Evolutionary conservation across 2,797 vertebrate species (phyloP).

Genomic region (Hippopotamyrus pictus): DNA sequence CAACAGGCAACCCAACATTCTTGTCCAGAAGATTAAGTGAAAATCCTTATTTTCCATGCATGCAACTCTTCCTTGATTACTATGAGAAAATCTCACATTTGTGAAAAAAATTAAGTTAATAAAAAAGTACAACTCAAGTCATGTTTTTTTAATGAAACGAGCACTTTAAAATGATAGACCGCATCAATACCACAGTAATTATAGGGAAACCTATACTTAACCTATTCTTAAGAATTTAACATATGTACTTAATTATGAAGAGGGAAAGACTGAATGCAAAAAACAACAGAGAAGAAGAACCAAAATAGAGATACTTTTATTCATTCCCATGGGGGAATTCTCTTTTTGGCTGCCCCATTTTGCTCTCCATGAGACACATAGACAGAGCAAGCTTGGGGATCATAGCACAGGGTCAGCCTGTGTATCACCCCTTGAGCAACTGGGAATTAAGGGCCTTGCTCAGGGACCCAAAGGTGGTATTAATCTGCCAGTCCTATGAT

Average conservation of each 20-base stretch:
- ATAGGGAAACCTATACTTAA: background rate
- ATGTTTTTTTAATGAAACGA: background rate
- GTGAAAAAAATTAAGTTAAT: slow-evolving; percentile 58
- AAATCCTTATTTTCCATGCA: slow-evolving; percentile 46
- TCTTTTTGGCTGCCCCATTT: background rate
- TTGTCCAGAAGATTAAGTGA: slow-evolving; percentile 51
- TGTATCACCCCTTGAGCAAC: background rate
- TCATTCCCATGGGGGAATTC: background rate
- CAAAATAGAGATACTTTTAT: background rate
- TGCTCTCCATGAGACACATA: background rate
- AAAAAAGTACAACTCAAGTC: slow-evolving; percentile 33
- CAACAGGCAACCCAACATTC: slow-evolving; percentile 44
- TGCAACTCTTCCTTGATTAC: slow-evolving; percentile 57
- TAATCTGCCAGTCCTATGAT: background rate
- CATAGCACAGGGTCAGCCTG: background rate
- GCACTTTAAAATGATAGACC: background rate
- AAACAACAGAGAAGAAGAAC: background rate
- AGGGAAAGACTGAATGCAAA: background rate
- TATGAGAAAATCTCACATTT: slow-evolving; percentile 58
- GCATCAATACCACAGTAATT: background rate
- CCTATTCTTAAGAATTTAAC: background rate
- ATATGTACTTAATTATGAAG: background rate
- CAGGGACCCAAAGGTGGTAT: background rate
- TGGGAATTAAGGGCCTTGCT: background rate
- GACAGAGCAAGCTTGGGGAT: background rate